Base-by-base conservation (phyloP, 2,888 invertebrate species). In the Pilophorus perplexus region DNA sequence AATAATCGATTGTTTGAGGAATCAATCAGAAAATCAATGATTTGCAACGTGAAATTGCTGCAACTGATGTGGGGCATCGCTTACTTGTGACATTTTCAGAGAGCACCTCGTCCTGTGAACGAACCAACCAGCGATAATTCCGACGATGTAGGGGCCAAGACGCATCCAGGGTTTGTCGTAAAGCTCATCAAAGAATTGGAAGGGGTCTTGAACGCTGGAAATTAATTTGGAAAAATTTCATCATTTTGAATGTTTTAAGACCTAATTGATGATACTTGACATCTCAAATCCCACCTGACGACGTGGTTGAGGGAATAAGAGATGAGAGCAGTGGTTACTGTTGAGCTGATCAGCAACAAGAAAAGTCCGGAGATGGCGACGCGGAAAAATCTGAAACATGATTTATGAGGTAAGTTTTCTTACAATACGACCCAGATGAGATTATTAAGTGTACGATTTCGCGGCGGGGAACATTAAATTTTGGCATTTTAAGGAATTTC, bases 141-240 rank as follows among this genome's bases (percentile, higher is more conserved):
- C 91, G 60, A 91, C 86, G 1, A 91, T 79, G 76, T 91, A 92
- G 0, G 91, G 91, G 0, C 91, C 91, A 12, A 91, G 78, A 67
- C 91, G 78, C 0, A 91, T 91, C 90, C 91, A 92, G 1, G 91
- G 91, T 77, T 91, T 92, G 78, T 91, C 91, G 76, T 92, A 92
- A 72, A 92, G 88, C 79, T 90, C 89, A 77, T 92, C 91, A 76
- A 92, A 92, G 57, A 90, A 81, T 0, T 89, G 89, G 25, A 76
- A 72, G 14, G 75, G 75, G 46, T 75, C 74, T 69, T 75, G 74
- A 42, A 73, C 72, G 59, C 75, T 74, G 69, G 23, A 72, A 72
- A n/a, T n/a, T n/a, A n/a, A n/a, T n/a, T n/a, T n/a, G n/a, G n/a
- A n/a, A n/a, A 25, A 52, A 18, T 18, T 52, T 52, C 6, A 44